phyloP scores from a whole-genome alignment of 92 coral and sea anemone species.

The Porites evermanni region DNA sequence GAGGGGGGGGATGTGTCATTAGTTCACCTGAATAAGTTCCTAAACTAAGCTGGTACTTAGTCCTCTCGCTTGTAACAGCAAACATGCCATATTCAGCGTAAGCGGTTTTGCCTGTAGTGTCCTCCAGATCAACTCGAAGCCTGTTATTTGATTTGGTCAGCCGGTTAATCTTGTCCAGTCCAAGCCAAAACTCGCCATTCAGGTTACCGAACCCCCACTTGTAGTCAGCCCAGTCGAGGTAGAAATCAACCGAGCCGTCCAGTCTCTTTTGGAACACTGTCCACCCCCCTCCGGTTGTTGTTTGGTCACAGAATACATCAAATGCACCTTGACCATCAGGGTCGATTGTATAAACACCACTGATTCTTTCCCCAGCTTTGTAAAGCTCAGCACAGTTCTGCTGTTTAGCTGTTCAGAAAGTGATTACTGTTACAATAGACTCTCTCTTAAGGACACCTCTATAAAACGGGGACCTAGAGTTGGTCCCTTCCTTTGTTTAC shows the following conservation, averaged over 20 bases:
- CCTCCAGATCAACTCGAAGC: slow-evolving; percentile 61
- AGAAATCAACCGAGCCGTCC: slow-evolving; percentile 69
- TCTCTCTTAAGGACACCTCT: no score
- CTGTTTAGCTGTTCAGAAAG: neutral
- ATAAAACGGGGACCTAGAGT: no score
- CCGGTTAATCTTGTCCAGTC: slow-evolving; percentile 44
- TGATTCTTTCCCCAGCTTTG: slow-evolving; percentile 62
- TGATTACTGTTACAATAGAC: no score
- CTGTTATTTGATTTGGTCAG: slow-evolving; percentile 32
- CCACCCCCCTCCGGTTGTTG: slow-evolving; percentile 86
- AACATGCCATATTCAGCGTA: slow-evolving; percentile 53
- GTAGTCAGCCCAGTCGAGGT: slow-evolving; percentile 68
- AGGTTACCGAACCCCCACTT: slow-evolving; percentile 39
- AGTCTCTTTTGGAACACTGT: slow-evolving; percentile 78
- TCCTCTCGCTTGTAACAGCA: slow-evolving; percentile 38
- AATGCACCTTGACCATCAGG: slow-evolving; percentile 66
- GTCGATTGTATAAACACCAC: slow-evolving; percentile 73
- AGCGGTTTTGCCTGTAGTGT: slow-evolving; percentile 42
- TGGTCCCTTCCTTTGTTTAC: no score
- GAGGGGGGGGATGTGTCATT: no score
- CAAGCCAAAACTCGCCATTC: slow-evolving; percentile 56
- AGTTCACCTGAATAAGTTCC: slow-evolving; percentile 23
- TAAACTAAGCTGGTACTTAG: slow-evolving; percentile 47
- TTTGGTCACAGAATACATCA: slow-evolving; percentile 81
- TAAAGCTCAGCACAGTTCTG: slow-evolving; percentile 51